phyloP scores from a whole-genome alignment of 2,113 vertebrate genomes.

The Phrynosoma platyrhinos region DNA sequence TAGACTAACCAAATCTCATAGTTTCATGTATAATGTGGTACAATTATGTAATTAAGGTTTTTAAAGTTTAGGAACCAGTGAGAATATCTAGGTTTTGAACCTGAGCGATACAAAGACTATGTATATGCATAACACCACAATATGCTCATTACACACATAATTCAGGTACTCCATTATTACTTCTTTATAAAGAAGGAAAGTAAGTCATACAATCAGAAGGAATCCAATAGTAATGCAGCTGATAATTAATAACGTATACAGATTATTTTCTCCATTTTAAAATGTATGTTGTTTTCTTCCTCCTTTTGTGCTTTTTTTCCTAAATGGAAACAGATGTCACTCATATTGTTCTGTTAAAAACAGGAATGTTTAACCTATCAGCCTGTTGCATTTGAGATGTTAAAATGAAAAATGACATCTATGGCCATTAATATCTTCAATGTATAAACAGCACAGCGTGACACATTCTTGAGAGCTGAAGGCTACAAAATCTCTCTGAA shows the following conservation, averaged over 20 bases:
- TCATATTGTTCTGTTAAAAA: slow-evolving; percentile 79
- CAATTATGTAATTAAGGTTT: neutral
- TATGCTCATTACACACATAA: slow-evolving; percentile 15
- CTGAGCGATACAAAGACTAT: slow-evolving; percentile 9
- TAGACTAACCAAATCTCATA: slow-evolving; percentile 2
- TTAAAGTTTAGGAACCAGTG: neutral
- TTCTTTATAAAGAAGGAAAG: slow-evolving; percentile 35
- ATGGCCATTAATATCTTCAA: slow-evolving; percentile 95
- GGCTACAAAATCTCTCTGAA: slow-evolving; percentile 87
- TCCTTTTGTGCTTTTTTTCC: slow-evolving; percentile 60
- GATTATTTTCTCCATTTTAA: slow-evolving; percentile 46
- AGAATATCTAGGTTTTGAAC: slow-evolving; percentile 41
- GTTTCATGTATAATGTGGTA: neutral
- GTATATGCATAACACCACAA: neutral
- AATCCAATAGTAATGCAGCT: slow-evolving; percentile 54
- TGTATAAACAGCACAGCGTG: slow-evolving; percentile 98
- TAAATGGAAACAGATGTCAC: slow-evolving; percentile 74
- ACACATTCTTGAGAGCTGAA: slow-evolving; percentile 97
- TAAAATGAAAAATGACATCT: slow-evolving; percentile 95
- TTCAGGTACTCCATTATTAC: slow-evolving; percentile 7
- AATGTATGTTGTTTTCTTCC: slow-evolving; percentile 60
- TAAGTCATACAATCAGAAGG: slow-evolving; percentile 47
- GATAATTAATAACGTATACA: slow-evolving; percentile 45
- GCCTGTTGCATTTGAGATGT: slow-evolving; percentile 93
- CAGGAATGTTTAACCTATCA: slow-evolving; percentile 89